Conservation (phyloP, 2,113 vertebrate genomes). For the Tenebrosternarchus preto region DNA sequence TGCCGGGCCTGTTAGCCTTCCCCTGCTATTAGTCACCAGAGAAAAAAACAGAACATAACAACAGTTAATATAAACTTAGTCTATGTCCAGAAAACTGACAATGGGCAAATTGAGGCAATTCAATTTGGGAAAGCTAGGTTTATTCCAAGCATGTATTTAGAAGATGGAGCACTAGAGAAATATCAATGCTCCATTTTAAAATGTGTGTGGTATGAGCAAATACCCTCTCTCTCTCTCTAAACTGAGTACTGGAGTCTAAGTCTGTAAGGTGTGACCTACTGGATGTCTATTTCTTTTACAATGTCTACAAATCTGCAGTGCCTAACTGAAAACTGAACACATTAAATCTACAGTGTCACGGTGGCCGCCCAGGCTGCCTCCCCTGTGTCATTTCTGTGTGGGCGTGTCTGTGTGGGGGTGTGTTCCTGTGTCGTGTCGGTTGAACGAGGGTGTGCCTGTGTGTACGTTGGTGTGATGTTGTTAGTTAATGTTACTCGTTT, state of each 20-base stretch:
- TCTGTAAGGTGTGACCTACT: constrained; percentile 1
- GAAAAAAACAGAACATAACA: background rate
- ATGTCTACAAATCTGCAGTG: background rate
- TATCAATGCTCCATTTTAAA: constrained; percentile 52
- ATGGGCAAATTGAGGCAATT: background rate
- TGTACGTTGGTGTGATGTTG: too few species aligned
- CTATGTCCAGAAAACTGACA: background rate
- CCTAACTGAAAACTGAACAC: too few species aligned
- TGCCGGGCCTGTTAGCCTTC: background rate
- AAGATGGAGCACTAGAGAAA: background rate
- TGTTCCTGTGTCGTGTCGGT: too few species aligned
- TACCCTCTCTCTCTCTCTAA: constrained; percentile 50
- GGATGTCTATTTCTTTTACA: background rate
- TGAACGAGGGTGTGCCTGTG: too few species aligned
- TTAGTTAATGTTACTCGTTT: too few species aligned
- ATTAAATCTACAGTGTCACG: too few species aligned
- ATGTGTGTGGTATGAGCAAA: constrained; percentile 56
- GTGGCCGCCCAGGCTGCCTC: too few species aligned
- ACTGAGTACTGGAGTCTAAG: constrained; percentile 7
- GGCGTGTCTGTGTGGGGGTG: too few species aligned
- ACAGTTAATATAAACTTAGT: background rate
- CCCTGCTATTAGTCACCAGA: background rate
- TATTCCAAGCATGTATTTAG: background rate
- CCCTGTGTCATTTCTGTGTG: too few species aligned
- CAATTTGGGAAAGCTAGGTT: constrained; percentile 27